Conservation (phyloP, 2,797 vertebrate genomes). For the Molothrus aeneus region DNA sequence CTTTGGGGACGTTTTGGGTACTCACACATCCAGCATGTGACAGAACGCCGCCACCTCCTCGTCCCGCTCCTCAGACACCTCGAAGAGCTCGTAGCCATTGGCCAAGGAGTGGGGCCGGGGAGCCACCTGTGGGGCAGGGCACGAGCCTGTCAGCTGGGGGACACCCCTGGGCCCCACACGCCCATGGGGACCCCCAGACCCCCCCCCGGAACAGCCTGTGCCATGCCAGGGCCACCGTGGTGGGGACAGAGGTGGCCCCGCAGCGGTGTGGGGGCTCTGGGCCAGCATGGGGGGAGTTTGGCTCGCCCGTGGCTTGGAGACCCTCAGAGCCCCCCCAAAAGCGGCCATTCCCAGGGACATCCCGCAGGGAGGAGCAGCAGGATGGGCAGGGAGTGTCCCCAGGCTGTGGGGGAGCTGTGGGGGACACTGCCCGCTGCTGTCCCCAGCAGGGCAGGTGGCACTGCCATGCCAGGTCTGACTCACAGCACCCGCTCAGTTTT, state of each 20-base stretch:
- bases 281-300: not conserved
- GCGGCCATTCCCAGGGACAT: not conserved
- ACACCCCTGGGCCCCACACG: not conserved
- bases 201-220: not conserved
- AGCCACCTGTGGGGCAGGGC: conserved; percentile 55
- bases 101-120: conserved; percentile 71
- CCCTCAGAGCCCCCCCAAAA: not conserved
- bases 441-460: not conserved
- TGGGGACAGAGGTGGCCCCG: not conserved
- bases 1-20: not conserved
- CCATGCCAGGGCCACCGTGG: accelerated
- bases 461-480: not conserved
- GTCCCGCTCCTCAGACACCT: conserved; percentile 93
- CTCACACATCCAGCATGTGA: conserved; percentile 96
- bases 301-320: not conserved
- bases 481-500: no score
- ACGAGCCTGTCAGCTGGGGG: accelerated
- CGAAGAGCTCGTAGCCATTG: conserved; percentile 90
- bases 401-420: not conserved
- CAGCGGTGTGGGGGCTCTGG: no score
- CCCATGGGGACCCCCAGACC: not conserved
- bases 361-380: not conserved
- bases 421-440: not conserved
- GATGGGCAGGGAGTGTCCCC: not conserved
- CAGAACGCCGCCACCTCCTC: conserved; percentile 97